A percentile compares a stretch with the other conserved stretches of the same genome.
Conservation (phyloP, 2,888 invertebrate species). For the Agapetus fuscipes region DNA sequence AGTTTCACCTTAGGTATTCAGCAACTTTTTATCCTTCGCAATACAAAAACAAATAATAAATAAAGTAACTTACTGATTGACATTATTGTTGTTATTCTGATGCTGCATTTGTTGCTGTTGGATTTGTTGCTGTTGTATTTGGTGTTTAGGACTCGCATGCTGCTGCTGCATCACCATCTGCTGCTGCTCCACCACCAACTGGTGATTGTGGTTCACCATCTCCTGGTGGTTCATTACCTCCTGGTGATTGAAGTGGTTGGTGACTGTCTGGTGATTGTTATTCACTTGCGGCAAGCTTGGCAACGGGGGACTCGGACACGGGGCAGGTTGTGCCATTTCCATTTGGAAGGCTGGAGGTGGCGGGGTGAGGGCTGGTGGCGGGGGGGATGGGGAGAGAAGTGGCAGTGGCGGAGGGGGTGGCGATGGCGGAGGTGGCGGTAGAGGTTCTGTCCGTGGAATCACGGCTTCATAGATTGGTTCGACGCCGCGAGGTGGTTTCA, state of each 20-base stretch:
- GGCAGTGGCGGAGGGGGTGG: conserved; percentile 31
- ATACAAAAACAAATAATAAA: too few species aligned
- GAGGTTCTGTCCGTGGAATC: conserved; percentile 54
- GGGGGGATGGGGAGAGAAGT: conserved; percentile 36
- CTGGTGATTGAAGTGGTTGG: conserved; percentile 37
- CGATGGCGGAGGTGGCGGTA: conserved; percentile 24
- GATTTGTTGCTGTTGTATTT: conserved; percentile 1
- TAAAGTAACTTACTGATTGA: too few species aligned
- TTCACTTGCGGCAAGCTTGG: conserved; percentile 18
- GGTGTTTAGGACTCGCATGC: not conserved
- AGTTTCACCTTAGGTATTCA: too few species aligned
- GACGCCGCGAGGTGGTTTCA: conserved; percentile 31
- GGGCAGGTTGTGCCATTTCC: conserved; percentile 2
- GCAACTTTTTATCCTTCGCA: too few species aligned
- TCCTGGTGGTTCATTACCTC: conserved; percentile 25
- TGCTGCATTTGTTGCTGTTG: conserved; percentile 16
- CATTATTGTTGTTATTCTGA: too few species aligned
- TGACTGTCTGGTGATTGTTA: conserved; percentile 33
- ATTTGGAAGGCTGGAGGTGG: conserved; percentile 22
- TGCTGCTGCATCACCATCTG: not conserved
- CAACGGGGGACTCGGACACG: conserved; percentile 13
- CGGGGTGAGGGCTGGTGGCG: conserved; percentile 30
- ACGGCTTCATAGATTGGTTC: conserved; percentile 85
- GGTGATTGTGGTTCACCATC: not conserved
- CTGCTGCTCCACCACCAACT: not conserved